A percentile compares a stretch with the other conserved stretches of the same genome.
These are phyloP conservation scores for Ceuthmochares aereus DNA, from an alignment of 2,113 vertebrate species.

Conservation along the genomic window DNA sequence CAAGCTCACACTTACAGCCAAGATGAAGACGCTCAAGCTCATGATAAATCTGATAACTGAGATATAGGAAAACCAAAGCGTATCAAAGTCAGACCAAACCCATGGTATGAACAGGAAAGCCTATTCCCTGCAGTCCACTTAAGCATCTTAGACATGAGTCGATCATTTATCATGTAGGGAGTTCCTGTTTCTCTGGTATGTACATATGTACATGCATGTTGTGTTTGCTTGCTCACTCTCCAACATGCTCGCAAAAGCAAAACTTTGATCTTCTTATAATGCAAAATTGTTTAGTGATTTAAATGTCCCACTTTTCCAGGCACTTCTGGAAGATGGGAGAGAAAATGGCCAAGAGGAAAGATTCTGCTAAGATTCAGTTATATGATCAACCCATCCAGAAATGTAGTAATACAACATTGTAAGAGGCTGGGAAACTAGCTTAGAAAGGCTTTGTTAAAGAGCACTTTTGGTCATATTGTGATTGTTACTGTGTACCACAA, in stretches of 20 bases:
- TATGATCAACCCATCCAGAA: neutral
- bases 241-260: neutral
- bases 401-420: neutral
- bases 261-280: neutral
- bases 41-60: neutral
- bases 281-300: neutral
- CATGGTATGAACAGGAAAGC: neutral
- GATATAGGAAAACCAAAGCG: neutral
- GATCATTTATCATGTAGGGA: neutral
- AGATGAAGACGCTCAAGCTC: neutral
- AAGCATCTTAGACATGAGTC: rapidly evolving
- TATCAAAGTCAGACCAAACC: neutral
- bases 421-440: neutral
- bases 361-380: neutral
- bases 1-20: neutral
- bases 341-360: neutral
- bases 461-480: neutral
- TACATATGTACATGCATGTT: neutral
- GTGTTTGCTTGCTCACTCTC: neutral
- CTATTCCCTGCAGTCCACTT: neutral
- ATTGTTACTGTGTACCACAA: neutral
- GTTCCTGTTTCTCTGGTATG: neutral
- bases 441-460: neutral
- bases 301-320: neutral
- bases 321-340: neutral